These are phyloP conservation scores for Petrolisthes cinctipes DNA, from an alignment of 2,888 invertebrate genomes.

Conservation along the genomic window DNA sequence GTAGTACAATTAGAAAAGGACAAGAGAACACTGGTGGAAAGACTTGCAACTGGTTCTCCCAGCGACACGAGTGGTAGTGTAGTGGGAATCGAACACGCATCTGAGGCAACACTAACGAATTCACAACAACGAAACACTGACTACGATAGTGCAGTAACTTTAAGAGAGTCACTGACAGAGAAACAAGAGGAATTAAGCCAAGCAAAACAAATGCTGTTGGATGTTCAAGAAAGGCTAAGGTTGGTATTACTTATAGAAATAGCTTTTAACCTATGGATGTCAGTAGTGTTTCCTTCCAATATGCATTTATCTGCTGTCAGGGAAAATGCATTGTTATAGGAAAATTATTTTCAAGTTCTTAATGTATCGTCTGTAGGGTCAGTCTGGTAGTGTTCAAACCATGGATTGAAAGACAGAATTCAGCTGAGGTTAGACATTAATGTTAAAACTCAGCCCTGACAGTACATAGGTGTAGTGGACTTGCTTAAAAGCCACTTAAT, in stretches of 20 bases:
- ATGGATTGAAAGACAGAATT: too few relatives aligned
- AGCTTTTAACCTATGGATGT: neutral
- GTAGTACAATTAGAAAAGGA: constrained; percentile 16
- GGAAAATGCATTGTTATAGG: too few relatives aligned
- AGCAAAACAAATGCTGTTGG: constrained; percentile 20
- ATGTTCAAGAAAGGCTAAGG: constrained; percentile 50
- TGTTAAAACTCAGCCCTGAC: too few relatives aligned
- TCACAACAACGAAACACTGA: constrained; percentile 35
- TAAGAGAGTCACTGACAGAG: constrained; percentile 27
- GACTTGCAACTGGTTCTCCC: neutral
- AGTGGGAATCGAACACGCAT: constrained; percentile 18
- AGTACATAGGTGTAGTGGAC: too few relatives aligned
- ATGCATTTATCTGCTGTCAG: too few relatives aligned
- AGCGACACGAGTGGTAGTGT: neutral
- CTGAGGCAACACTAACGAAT: constrained; percentile 33
- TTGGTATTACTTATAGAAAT: constrained; percentile 7
- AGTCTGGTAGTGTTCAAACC: too few relatives aligned
- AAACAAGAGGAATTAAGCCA: constrained; percentile 36
- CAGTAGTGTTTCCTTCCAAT: neutral
- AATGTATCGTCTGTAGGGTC: too few relatives aligned
- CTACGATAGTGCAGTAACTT: constrained; percentile 9
- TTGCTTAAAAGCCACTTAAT: too few relatives aligned
- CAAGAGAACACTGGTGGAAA: constrained; percentile 17
- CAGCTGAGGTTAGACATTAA: too few relatives aligned
- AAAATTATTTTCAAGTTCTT: too few relatives aligned